Evolutionary conservation across 2,888 invertebrate species (phyloP), one percentile per base, ranked within the genome.

Genomic region (Amblyjoppa fuscipennis): DNA sequence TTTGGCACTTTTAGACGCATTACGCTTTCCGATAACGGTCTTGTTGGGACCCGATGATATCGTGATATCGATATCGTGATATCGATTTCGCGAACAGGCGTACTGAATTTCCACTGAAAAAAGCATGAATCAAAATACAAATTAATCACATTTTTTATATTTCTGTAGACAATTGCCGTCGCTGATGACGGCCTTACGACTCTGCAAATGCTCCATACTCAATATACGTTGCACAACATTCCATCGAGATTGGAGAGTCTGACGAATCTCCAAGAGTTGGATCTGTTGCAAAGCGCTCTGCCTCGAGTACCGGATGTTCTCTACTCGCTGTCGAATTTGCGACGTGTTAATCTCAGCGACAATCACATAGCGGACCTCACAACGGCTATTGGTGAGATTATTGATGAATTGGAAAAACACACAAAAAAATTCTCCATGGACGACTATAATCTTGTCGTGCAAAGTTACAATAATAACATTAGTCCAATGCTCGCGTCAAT

Each of bases 121-220:
- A 25, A 38, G 3, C n/a, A n/a, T 0, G 2, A 59, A 59, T 28
- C 25, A 1, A 9, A 59, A 59, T 59, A 11, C 3, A 4, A 9
- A 25, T 25, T 25, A 7, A n/a, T 76, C 20, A 20, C 73, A 68
- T 11, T 9, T 68, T 64, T 9, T 56, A 11, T 6, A 56, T 87
- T 87, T 83, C 90, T 93, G n/a, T 94, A 97, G 98, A 91, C 99
- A 99, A 95, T 95, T 99, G 89, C 98, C 99, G 31, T 98, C 99
- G 7, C 95, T 99, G 88, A 96, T 97, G 93, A 97, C 20, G 20
- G 97, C 92, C 95, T 99, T 81, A 97, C 98, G 94, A 98, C 97
- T 0, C 95, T 99, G 1, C 98, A 99, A 93, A 98, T 99, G 97
- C 96, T 98, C 75, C 98, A 99, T 93, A 99, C 99, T 0, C 98